A percentile compares a stretch with the other conserved stretches of the same genome.
phyloP scores from a whole-genome alignment of 1,140 invertebrate species.

The Pectinophora gossypiella region DNA sequence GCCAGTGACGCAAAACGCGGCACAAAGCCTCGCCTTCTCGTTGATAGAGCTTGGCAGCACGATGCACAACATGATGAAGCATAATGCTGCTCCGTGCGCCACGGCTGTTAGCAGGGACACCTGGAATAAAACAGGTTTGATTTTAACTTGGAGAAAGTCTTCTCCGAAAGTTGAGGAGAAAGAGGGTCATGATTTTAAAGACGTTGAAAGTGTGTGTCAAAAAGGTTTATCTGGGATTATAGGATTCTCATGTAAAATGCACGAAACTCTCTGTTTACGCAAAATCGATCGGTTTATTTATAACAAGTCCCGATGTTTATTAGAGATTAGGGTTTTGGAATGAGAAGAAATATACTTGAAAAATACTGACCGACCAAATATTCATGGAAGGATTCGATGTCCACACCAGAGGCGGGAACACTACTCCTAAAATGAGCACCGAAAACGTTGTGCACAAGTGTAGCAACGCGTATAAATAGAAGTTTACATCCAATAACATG shows the following conservation, averaged over 20 bases:
- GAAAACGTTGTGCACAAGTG: constrained; percentile 60
- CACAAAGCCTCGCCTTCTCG: constrained; percentile 47
- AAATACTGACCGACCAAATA: constrained; percentile 58
- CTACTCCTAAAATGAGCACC: constrained; percentile 47
- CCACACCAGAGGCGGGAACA: constrained; percentile 60
- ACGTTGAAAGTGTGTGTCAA: too few relatives aligned
- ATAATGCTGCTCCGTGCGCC: constrained; percentile 49
- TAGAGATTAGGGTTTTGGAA: too few relatives aligned
- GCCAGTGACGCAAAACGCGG: constrained; percentile 51
- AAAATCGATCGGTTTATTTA: too few relatives aligned
- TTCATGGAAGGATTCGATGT: constrained; percentile 57
- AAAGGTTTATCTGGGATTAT: too few relatives aligned
- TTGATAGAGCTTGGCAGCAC: constrained; percentile 54
- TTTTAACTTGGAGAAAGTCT: background rate
- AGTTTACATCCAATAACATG: constrained; percentile 61
- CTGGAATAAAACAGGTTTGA: constrained; percentile 17
- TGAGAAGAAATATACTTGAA: too few relatives aligned
- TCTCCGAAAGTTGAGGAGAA: too few relatives aligned
- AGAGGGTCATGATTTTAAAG: background rate
- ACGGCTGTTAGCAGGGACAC: constrained; percentile 42
- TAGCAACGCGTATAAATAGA: constrained; percentile 65
- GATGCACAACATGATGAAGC: constrained; percentile 54
- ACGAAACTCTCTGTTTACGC: too few relatives aligned
- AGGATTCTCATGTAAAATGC: too few relatives aligned
- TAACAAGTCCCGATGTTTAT: too few relatives aligned